These are phyloP conservation scores for Dicycla oo DNA, from an alignment of 2,888 invertebrate genomes.

Conservation along the genomic window DNA sequence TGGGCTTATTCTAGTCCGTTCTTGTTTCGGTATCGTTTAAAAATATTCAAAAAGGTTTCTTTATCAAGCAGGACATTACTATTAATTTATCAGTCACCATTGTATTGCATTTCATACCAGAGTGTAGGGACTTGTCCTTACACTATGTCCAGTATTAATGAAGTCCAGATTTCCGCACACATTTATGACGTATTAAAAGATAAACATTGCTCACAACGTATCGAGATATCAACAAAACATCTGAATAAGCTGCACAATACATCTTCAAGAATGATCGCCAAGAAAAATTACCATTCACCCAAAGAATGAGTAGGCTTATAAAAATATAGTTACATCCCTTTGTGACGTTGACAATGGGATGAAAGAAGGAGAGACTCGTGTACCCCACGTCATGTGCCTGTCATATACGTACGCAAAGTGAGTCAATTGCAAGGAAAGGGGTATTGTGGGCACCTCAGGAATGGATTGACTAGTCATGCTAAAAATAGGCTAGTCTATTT, in stretches of 20 bases:
- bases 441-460: not conserved
- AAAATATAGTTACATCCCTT: slow-evolving; percentile 38
- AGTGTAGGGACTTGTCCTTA: too few relatives aligned
- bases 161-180: not conserved
- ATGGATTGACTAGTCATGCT: not conserved
- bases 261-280: slow-evolving; percentile 37
- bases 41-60: not conserved
- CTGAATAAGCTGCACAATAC: slow-evolving; percentile 27
- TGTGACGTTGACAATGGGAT: slow-evolving; percentile 46
- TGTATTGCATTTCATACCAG: not conserved
- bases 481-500: slow-evolving; percentile 9
- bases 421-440: slow-evolving; percentile 30
- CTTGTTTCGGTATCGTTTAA: not conserved
- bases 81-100: not conserved
- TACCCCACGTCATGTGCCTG: slow-evolving; percentile 36
- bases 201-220: slow-evolving; percentile 11
- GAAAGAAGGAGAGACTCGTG: slow-evolving; percentile 27
- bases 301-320: slow-evolving; percentile 26
- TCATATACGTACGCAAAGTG: slow-evolving; percentile 32
- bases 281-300: slow-evolving; percentile 23
- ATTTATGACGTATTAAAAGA: not conserved
- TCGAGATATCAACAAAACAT: slow-evolving; percentile 17
- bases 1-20: too few relatives aligned
- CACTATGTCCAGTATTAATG: too few relatives aligned
- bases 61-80: not conserved